Conservation (phyloP, 2,888 invertebrate genomes). For the Cryptosula pallasiana region DNA sequence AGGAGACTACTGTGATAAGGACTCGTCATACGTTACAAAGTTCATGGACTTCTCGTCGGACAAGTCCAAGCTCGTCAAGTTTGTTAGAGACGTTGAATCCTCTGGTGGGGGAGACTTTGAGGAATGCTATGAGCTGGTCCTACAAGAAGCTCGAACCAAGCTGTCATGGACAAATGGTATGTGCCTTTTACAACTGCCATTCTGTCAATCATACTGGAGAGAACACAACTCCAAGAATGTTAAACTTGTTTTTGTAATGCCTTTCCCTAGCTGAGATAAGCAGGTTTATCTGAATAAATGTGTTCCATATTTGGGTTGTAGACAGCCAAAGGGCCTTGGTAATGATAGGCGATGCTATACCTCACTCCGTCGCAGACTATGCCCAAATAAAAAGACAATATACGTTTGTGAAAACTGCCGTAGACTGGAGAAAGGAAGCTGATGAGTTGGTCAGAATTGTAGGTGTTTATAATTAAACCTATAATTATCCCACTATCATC, state of each 20-base stretch:
- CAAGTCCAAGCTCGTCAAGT: conserved; percentile 35
- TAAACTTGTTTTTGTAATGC: too few relatives aligned
- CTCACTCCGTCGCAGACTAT: conserved; percentile 10
- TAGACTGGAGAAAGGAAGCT: conserved; percentile 23
- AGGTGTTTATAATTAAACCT: neutral
- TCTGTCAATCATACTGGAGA: too few relatives aligned
- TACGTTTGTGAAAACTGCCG: neutral
- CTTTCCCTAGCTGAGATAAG: too few relatives aligned
- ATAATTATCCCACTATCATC: too few relatives aligned
- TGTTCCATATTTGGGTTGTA: too few relatives aligned
- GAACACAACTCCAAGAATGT: too few relatives aligned
- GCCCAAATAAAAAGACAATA: neutral
- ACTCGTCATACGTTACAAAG: conserved; percentile 39
- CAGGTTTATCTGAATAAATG: too few relatives aligned
- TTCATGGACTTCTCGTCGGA: conserved; percentile 38
- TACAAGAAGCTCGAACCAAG: conserved; percentile 35
- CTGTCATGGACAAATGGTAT: conserved; percentile 39
- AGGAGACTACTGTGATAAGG: conserved; percentile 46
- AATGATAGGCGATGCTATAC: conserved; percentile 25
- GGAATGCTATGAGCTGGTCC: conserved; percentile 46
- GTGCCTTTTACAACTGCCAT: too few relatives aligned
- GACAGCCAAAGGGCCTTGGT: conserved; percentile 23
- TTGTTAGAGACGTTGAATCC: conserved; percentile 35
- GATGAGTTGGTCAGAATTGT: conserved; percentile 2
- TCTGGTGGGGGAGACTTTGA: conserved; percentile 44